These are phyloP conservation scores for Thomomys bottae DNA, from an alignment of 2,113 vertebrate species.

Conservation along the genomic window DNA sequence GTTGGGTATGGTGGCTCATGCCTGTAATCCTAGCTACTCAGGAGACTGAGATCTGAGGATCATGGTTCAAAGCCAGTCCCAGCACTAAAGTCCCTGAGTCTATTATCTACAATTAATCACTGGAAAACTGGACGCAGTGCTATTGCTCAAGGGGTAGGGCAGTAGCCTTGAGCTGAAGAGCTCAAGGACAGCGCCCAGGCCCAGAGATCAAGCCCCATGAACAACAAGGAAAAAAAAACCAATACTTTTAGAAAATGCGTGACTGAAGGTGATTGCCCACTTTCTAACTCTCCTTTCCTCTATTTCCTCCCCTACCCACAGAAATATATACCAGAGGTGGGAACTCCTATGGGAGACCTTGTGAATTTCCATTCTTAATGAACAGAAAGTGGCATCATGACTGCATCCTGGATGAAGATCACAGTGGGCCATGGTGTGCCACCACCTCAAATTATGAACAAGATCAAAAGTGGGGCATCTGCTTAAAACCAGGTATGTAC, in stretches of 20 bases:
- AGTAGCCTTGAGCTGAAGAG: too few relatives aligned
- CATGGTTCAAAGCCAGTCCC: too few relatives aligned
- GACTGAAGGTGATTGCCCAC: neutral
- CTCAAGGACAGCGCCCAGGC: too few relatives aligned
- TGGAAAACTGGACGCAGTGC: too few relatives aligned
- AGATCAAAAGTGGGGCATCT: slow-evolving; percentile 89
- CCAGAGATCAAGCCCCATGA: too few relatives aligned
- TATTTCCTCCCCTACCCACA: slow-evolving; percentile 72
- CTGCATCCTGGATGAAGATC: slow-evolving; percentile 84
- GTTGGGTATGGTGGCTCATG: too few relatives aligned
- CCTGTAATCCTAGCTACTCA: too few relatives aligned
- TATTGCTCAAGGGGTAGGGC: too few relatives aligned
- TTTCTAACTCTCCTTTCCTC: slow-evolving; percentile 42
- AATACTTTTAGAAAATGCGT: slow-evolving; percentile 19
- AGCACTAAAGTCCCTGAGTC: too few relatives aligned
- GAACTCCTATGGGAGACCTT: slow-evolving; percentile 91
- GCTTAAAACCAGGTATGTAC: slow-evolving; percentile 90
- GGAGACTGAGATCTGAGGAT: too few relatives aligned
- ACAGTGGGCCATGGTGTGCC: slow-evolving; percentile 89
- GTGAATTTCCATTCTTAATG: slow-evolving; percentile 93
- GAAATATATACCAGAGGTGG: slow-evolving; percentile 91
- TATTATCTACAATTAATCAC: too few relatives aligned
- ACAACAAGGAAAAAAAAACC: too few relatives aligned
- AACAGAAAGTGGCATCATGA: slow-evolving; percentile 91
- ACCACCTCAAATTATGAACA: slow-evolving; percentile 88